phyloP scores from a whole-genome alignment of 2,888 invertebrate genomes.

The Drosophila bunnanda region DNA sequence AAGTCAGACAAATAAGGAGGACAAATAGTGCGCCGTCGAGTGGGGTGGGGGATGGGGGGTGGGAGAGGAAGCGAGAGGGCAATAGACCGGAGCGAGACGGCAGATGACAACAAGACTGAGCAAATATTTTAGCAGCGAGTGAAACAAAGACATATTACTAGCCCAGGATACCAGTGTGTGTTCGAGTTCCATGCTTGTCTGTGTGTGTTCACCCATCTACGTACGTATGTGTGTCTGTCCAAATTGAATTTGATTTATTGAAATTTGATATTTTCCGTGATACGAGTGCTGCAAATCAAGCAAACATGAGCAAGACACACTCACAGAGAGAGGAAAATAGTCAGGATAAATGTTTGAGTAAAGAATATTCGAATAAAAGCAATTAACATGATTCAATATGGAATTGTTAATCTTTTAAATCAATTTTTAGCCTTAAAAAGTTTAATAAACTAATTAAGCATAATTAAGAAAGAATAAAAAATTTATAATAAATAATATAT shows the following conservation, averaged over 20 bases:
- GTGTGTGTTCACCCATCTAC: slow-evolving; percentile 12
- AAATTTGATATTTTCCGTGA: slow-evolving; percentile 82
- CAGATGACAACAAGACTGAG: slow-evolving; percentile 66
- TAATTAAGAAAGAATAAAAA: no score
- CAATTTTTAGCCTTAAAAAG: no score
- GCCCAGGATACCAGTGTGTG: slow-evolving; percentile 42
- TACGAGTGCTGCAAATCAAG: slow-evolving; percentile 78
- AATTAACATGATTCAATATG: no score
- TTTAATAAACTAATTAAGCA: no score
- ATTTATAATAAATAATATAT: no score
- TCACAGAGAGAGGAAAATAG: slow-evolving; percentile 8
- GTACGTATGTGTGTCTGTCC: slow-evolving; percentile 55
- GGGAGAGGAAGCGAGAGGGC: slow-evolving; percentile 11
- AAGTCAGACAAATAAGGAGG: slow-evolving; percentile 65
- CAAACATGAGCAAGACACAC: slow-evolving; percentile 65
- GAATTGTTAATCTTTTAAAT: no score
- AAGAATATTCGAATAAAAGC: no score
- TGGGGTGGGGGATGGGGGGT: not conserved
- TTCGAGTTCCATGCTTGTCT: slow-evolving; percentile 15
- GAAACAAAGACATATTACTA: slow-evolving; percentile 78
- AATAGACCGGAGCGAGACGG: slow-evolving; percentile 21
- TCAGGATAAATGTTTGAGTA: no score
- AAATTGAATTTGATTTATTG: slow-evolving; percentile 84
- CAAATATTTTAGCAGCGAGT: slow-evolving; percentile 76
- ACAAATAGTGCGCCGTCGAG: slow-evolving; percentile 61